Conservation (phyloP, 2,113 vertebrate species). For the Spea bombifrons region DNA sequence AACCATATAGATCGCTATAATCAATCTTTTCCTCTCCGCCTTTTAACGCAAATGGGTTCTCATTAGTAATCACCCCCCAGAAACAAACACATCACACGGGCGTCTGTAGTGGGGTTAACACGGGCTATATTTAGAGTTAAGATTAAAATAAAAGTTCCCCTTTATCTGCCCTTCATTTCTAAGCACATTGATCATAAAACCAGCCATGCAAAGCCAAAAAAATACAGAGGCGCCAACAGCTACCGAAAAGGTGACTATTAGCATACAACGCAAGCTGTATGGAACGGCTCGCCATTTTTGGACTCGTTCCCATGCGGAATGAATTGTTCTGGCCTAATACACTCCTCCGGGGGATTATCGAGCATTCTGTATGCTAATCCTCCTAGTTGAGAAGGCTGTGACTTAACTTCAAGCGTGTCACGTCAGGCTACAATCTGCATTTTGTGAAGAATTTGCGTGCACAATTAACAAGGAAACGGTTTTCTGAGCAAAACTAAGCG, state of each 20-base stretch:
- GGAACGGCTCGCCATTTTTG: background rate
- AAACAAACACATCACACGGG: too few species aligned
- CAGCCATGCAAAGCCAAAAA: background rate
- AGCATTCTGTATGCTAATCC: conserved; percentile 8
- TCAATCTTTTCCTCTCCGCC: too few species aligned
- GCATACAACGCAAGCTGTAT: background rate
- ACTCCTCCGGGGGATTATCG: conserved; percentile 5
- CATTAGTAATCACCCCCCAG: too few species aligned
- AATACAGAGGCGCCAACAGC: background rate
- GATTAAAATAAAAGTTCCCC: too few species aligned
- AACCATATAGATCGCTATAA: too few species aligned
- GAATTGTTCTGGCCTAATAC: background rate
- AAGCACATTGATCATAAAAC: too few species aligned
- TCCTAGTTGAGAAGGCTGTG: background rate
- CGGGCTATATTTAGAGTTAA: too few species aligned
- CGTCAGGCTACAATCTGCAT: background rate
- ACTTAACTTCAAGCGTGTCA: background rate
- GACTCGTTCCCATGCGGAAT: background rate
- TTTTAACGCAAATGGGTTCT: too few species aligned
- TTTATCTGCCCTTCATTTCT: too few species aligned
- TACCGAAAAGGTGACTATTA: background rate
- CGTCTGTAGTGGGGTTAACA: too few species aligned
- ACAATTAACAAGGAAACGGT: background rate
- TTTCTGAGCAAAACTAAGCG: background rate
- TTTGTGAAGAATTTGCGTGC: background rate